Conservation (phyloP, 2,797 vertebrate species). For the Gouania willdenowi region DNA sequence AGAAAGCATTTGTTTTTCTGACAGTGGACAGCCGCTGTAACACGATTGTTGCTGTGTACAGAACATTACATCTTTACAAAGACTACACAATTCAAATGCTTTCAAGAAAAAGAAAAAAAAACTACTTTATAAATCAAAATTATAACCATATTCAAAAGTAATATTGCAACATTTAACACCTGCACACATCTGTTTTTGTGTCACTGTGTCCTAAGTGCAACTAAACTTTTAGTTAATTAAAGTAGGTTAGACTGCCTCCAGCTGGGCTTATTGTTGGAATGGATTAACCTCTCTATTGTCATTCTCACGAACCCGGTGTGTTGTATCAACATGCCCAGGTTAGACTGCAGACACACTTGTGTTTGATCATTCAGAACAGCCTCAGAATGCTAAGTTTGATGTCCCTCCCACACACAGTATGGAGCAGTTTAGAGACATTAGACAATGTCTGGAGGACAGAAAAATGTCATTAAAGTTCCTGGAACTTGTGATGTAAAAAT, state of each 20-base stretch:
- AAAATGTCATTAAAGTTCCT: too few relatives aligned
- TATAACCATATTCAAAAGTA: not conserved
- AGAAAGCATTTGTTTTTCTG: too few relatives aligned
- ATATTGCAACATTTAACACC: too few relatives aligned
- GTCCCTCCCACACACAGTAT: not conserved
- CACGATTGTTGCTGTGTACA: too few relatives aligned
- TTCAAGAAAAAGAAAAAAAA: not conserved
- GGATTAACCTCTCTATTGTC: conserved; percentile 47
- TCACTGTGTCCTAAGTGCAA: not conserved
- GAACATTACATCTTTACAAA: not conserved
- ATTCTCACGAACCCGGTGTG: conserved; percentile 31
- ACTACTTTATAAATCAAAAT: not conserved
- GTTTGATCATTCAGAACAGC: conserved; percentile 2
- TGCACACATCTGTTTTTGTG: not conserved
- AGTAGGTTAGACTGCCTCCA: conserved; percentile 17
- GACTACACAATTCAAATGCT: not conserved
- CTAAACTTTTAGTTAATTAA: conserved; percentile 24
- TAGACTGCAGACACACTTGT: not conserved
- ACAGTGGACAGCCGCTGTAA: too few relatives aligned
- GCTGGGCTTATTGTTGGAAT: conserved; percentile 13
- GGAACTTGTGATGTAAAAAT: too few relatives aligned
- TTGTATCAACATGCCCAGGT: conserved; percentile 38
- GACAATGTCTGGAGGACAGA: not conserved
- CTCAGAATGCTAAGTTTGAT: not conserved
- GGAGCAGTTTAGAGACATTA: too few relatives aligned